phyloP scores from a whole-genome alignment of 1,140 invertebrate species.

The Cydia strobilella region DNA sequence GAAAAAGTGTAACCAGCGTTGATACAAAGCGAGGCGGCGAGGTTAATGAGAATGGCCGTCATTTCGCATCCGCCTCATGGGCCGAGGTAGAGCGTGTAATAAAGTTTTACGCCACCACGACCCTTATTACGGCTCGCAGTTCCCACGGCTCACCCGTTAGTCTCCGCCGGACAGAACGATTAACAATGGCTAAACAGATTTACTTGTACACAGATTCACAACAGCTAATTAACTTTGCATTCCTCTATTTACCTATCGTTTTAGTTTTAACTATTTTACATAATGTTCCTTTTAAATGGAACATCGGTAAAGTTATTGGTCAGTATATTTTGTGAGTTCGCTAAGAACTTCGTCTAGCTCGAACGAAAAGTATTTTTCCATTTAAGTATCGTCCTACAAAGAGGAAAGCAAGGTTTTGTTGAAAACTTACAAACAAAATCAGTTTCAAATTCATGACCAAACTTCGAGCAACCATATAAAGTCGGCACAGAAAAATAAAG shows the following conservation, averaged over 20 bases:
- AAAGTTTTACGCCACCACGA: conserved; percentile 60
- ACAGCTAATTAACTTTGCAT: conserved; percentile 23
- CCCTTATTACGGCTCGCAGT: conserved; percentile 56
- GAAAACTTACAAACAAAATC: conserved; percentile 30
- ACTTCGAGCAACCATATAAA: conserved; percentile 20
- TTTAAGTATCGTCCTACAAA: conserved; percentile 8
- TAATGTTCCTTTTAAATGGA: conserved; percentile 32
- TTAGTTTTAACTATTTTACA: not conserved
- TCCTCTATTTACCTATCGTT: not conserved
- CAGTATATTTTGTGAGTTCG: not conserved
- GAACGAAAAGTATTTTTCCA: conserved; percentile 8
- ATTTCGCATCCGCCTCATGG: conserved; percentile 57
- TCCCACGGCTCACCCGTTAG: conserved; percentile 43
- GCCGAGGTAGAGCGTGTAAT: conserved; percentile 58
- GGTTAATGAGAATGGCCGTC: conserved; percentile 68
- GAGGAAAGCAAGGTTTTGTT: conserved; percentile 12
- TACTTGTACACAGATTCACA: conserved; percentile 46
- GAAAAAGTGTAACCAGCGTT: conserved; percentile 55
- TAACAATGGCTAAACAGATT: conserved; percentile 67
- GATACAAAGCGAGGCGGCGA: conserved; percentile 51
- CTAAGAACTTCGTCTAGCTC: not conserved
- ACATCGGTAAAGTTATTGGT: conserved; percentile 27
- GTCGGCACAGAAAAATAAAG: not conserved
- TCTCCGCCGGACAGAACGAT: conserved; percentile 52
- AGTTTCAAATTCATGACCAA: conserved; percentile 26